Evolutionary conservation across 2,797 vertebrate genomes (phyloP), one percentile per base, ranked within the genome.

Genomic region (Melanotaenia pygmaea): DNA sequence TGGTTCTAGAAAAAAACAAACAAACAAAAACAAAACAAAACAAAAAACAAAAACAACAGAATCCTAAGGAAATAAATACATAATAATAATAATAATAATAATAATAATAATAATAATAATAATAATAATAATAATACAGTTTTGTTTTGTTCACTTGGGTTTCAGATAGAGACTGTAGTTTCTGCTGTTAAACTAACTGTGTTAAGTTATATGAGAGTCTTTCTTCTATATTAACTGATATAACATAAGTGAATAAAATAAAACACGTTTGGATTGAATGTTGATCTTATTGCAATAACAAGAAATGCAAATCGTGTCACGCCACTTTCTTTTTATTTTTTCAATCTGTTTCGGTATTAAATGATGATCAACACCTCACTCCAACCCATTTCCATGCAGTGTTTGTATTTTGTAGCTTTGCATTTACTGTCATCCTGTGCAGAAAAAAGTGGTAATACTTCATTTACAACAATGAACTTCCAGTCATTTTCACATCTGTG

Each of bases 381-480:
- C 11, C n/a, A 50, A 9, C n/a, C 47, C 47, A 22, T n/a, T 5
- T 1, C 37, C 11, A 11, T 53, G 38, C 8, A 20, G 4, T 16
- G 1, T 10, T 26, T 24, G 45, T 13, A 53, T 70, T 22, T 38
- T 54, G 37, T 4, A 57, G 58, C 22, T 40, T 38, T 61, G n/a
- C 34, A 53, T 40, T 61, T 70, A 6, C 40, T 60, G 18, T 40
- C 35, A 22, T 4, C 34, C 20, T 51, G 13, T 53, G 30, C 47
- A 64, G 30, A 12, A 12, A 38, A 26, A 16, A 51, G 45, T 6
- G 16, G 10, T 18, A 9, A 45, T 72, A 40, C 18, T 43, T 58
- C 6, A 64, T 40, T 37, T 62, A 62, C 12, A 51, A 28, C 34
- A 74, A 70, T 64, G 28, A 61, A 26, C 35, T 14, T 20, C 5